Evolutionary conservation across 2,888 invertebrate genomes (phyloP).

Genomic region (Drosophila lacicola): DNA sequence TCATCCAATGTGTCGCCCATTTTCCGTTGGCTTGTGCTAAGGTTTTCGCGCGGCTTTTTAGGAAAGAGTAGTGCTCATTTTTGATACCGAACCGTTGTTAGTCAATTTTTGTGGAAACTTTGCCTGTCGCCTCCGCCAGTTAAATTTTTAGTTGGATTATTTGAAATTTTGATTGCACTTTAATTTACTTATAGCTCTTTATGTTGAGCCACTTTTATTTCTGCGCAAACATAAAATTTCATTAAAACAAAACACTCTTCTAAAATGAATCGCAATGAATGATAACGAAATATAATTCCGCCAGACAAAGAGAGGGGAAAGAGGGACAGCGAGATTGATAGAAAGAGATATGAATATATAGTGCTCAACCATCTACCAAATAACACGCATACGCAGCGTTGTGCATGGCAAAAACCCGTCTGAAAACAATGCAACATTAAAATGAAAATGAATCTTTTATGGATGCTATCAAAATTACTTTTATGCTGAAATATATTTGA

Average conservation of each 20-base stretch:
- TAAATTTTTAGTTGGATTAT: constrained; percentile 15
- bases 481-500: constrained; percentile 11
- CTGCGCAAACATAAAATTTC: constrained; percentile 47
- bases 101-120: constrained; percentile 19
- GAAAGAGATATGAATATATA: not conserved
- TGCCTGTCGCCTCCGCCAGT: constrained; percentile 44
- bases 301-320: not conserved
- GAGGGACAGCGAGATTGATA: not conserved
- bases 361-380: constrained; percentile 13
- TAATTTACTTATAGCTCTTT: constrained; percentile 42
- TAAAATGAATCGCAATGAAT: constrained; percentile 27
- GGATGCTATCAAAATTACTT: constrained; percentile 38
- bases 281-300: constrained; percentile 19
- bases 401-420: constrained; percentile 12
- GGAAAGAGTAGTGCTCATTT: constrained; percentile 27
- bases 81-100: constrained; percentile 15
- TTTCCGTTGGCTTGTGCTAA: constrained; percentile 13
- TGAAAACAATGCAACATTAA: constrained; percentile 27
- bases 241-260: constrained; percentile 49
- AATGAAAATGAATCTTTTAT: constrained; percentile 34
- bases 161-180: constrained; percentile 45
- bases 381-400: constrained; percentile 52
- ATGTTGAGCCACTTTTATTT: constrained; percentile 31
- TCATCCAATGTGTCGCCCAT: constrained; percentile 81
- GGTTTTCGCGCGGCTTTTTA: constrained; percentile 1